phyloP scores from a whole-genome alignment of 2,113 vertebrate species.

The Sebastes schlegelii region DNA sequence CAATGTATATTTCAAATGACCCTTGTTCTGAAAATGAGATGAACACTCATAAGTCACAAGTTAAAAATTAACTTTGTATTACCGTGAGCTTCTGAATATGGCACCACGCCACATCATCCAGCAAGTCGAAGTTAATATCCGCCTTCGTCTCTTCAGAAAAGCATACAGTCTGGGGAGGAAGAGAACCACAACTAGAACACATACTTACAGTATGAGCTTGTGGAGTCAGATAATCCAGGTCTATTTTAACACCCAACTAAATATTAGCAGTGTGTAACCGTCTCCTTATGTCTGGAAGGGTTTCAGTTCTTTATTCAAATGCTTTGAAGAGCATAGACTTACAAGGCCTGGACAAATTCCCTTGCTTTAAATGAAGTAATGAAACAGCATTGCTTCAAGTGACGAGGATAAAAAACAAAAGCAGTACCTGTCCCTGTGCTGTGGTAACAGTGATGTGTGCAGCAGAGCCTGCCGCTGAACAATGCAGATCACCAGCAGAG shows the following conservation, averaged over 20 bases:
- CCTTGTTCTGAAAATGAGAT: not conserved
- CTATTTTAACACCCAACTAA: not conserved
- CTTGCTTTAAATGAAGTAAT: not conserved
- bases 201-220: not conserved
- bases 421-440: slow-evolving; percentile 65
- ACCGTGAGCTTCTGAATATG: slow-evolving; percentile 73
- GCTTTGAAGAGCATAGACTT: not conserved
- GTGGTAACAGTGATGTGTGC: slow-evolving; percentile 76
- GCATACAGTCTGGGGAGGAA: slow-evolving; percentile 44
- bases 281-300: no score
- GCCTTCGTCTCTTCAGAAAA: slow-evolving; percentile 76
- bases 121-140: slow-evolving; percentile 64
- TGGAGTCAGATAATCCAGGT: not conserved
- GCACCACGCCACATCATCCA: slow-evolving; percentile 72
- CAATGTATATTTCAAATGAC: not conserved
- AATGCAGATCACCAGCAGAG: slow-evolving; percentile 71
- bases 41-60: not conserved
- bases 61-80: not conserved
- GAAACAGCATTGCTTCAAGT: not conserved
- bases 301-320: not conserved
- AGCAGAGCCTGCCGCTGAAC: slow-evolving; percentile 55
- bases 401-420: not conserved
- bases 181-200: not conserved
- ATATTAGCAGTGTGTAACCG: not conserved
- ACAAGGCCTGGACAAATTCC: not conserved